Conservation (phyloP, 2,797 vertebrate species). For the Pampus argenteus region DNA sequence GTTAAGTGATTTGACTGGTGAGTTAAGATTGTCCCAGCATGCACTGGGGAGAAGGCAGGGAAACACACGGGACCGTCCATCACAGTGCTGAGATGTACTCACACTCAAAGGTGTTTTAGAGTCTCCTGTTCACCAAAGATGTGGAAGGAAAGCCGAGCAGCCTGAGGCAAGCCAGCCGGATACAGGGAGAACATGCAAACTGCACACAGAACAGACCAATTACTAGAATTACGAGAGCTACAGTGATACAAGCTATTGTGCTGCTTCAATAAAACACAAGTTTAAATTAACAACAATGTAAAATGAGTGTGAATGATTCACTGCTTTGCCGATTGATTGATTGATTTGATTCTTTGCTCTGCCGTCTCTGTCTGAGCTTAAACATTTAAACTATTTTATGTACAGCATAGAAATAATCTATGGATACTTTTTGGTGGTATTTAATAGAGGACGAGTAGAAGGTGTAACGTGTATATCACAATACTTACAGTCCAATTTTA, state of each 20-base stretch:
- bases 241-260: not conserved
- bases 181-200: slow-evolving; percentile 69
- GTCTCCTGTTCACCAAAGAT: slow-evolving; percentile 30
- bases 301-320: no score
- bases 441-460: not conserved
- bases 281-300: not conserved
- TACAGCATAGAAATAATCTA: not conserved
- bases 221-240: slow-evolving; percentile 4
- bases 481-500: slow-evolving; percentile 6
- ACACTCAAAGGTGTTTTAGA: slow-evolving; percentile 12
- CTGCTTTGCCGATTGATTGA: no score
- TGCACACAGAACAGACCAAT: slow-evolving; percentile 4
- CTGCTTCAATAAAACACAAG: not conserved
- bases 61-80: not conserved
- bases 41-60: not conserved
- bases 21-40: slow-evolving; percentile 4
- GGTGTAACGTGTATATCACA: not conserved
- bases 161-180: slow-evolving; percentile 63
- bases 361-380: no score
- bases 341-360: no score
- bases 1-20: not conserved
- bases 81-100: slow-evolving; percentile 11
- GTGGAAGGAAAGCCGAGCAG: slow-evolving; percentile 39
- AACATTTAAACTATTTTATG: not conserved
- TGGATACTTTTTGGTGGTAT: not conserved